Evolutionary conservation across 2,113 vertebrate genomes (phyloP).

Genomic region (Orycteropus afer): DNA sequence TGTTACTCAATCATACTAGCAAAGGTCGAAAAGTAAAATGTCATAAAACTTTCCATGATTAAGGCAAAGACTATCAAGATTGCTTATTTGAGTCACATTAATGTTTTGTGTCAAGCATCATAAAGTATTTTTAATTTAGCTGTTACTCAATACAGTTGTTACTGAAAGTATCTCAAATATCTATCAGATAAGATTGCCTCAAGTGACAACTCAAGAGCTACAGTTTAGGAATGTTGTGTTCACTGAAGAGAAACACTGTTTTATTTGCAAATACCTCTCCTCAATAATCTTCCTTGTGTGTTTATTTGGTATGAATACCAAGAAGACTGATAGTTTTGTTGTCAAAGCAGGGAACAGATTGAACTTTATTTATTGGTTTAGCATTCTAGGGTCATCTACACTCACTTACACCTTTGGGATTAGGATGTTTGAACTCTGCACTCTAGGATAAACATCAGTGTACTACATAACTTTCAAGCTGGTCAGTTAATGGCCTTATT

Average conservation of each 20-base stretch:
- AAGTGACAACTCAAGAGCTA: slow-evolving; percentile 67
- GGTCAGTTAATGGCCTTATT: not conserved
- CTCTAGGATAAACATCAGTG: not conserved
- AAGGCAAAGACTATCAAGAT: slow-evolving; percentile 30
- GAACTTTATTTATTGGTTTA: not conserved
- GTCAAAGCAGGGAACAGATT: not conserved
- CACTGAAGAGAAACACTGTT: slow-evolving; percentile 67
- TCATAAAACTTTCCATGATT: slow-evolving; percentile 9
- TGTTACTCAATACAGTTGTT: slow-evolving; percentile 62
- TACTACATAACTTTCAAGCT: not conserved
- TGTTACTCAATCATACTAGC: slow-evolving; percentile 3
- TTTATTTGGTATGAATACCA: not conserved
- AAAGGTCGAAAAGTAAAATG: slow-evolving; percentile 54
- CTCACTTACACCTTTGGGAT: slow-evolving; percentile 37
- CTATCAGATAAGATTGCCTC: slow-evolving; percentile 69
- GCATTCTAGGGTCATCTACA: not conserved
- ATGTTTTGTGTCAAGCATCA: slow-evolving; percentile 64
- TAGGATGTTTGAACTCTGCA: not conserved
- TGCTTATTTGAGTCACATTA: slow-evolving; percentile 63
- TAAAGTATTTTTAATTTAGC: slow-evolving; percentile 58
- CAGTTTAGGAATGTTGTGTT: slow-evolving; percentile 41
- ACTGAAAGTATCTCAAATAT: slow-evolving; percentile 64
- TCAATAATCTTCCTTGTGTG: not conserved
- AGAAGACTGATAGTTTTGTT: not conserved
- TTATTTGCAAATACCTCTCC: slow-evolving; percentile 13